A percentile compares a stretch with the other conserved stretches of the same genome.
Conservation (phyloP, 2,113 vertebrate species). For the Xyliphius kryptos region DNA sequence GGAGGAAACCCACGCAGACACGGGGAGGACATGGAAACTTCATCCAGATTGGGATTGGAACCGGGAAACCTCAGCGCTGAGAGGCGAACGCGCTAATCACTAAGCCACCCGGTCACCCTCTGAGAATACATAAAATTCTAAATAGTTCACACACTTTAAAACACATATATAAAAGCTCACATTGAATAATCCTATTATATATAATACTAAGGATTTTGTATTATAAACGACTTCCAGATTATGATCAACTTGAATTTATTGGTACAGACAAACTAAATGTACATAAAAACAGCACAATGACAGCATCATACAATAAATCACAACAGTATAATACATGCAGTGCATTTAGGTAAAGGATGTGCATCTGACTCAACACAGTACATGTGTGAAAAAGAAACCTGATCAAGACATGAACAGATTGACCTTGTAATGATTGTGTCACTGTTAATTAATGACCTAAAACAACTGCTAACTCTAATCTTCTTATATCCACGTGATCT, state of each 20-base stretch:
- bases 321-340: conserved; percentile 29
- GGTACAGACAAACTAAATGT: conserved; percentile 17
- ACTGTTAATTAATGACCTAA: conserved; percentile 17
- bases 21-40: too few species aligned
- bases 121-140: too few species aligned
- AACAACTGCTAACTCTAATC: conserved; percentile 4
- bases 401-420: conserved; percentile 8
- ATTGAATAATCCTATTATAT: too few species aligned
- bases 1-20: too few species aligned
- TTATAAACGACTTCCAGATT: conserved; percentile 3
- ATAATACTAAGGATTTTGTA: not conserved
- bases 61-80: too few species aligned
- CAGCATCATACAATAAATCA: conserved; percentile 25
- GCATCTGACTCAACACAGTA: conserved; percentile 6
- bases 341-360: conserved; percentile 17
- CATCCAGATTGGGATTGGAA: too few species aligned
- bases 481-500: conserved; percentile 3
- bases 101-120: too few species aligned
- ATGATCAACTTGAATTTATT: conserved; percentile 27
- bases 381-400: conserved; percentile 1
- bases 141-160: too few species aligned
- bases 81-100: too few species aligned
- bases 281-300: conserved; percentile 30
- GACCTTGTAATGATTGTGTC: conserved; percentile 1
- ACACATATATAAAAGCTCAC: too few species aligned